Evolutionary conservation across 2,888 invertebrate genomes (phyloP), one percentile per base, ranked within the genome.

Genomic region (Galeruca laticollis): DNA sequence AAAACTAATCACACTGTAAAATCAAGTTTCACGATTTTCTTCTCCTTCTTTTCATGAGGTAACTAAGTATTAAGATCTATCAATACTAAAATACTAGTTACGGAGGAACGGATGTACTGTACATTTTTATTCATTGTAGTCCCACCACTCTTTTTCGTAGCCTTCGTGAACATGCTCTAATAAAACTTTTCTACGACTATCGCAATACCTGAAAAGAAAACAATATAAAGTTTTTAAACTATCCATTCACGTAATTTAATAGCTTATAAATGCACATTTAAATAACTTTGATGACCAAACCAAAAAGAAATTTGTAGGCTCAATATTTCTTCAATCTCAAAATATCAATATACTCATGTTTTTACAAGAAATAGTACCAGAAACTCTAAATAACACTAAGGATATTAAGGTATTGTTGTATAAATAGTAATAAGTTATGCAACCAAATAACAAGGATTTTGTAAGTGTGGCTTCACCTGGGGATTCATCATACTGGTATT

Each of bases 71-170:
- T 73, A 75, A 68, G 64, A 73, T 72, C 73, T 77, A 75, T 72
- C 70, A 77, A 75, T 76, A 76, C 75, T 77, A 77, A 71, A 73
- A 73, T 75, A 76, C 78, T 78, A 79, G 68, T 76, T 77, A 75
- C 76, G 73, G 77, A 80, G 73, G 77, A 80, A 79, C 76, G 77
- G 71, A 69, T 70, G 65, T 13, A 65, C 64, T 75, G 69, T 69
- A 73, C 65, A 74, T 61, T 49, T 77, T 89, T 90, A 94, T 90
- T 95, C 95, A 87, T 93, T 94, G 86, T 95, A 97, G 83, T 95
- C 95, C 99, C 98, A 99, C 92, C 96, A 94, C 85, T 98, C 98
- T 88, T 96, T 97, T 86, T 99, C 99, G 86, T 98, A 98, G 74
- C 99, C 99, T 89, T 99, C 99, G 86, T 97, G 95, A 62, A 99